A percentile compares a stretch with the other conserved stretches of the same genome.
These are phyloP conservation scores for mouse (Mus musculus) DNA, from an alignment of 2,113 vertebrate species.

Conservation along the genomic window GRCm39 chr16:84780501-84781000, in stretches of 20 bases:
- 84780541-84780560: not conserved
- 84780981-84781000: not conserved
- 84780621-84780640: not conserved
- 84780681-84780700: not conserved
- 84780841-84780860: not conserved
- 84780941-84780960: not conserved
- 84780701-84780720: not conserved
- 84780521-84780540: conserved; percentile 56
- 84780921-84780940: not conserved
- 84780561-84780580: not conserved
- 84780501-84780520: conserved; percentile 59
- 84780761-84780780: not conserved
- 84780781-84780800: not conserved
- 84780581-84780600: not conserved
- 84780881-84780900: too few species aligned
- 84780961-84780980: not conserved
- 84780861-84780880: not conserved
- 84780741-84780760: not conserved
- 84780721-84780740: not conserved
- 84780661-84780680: not conserved
- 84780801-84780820: not conserved
- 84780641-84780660: not conserved
- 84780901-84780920: not conserved
- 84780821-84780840: not conserved
- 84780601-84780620: not conserved